phyloP scores from a whole-genome alignment of 2,113 vertebrate species.

The Seriola rivoliana region DNA sequence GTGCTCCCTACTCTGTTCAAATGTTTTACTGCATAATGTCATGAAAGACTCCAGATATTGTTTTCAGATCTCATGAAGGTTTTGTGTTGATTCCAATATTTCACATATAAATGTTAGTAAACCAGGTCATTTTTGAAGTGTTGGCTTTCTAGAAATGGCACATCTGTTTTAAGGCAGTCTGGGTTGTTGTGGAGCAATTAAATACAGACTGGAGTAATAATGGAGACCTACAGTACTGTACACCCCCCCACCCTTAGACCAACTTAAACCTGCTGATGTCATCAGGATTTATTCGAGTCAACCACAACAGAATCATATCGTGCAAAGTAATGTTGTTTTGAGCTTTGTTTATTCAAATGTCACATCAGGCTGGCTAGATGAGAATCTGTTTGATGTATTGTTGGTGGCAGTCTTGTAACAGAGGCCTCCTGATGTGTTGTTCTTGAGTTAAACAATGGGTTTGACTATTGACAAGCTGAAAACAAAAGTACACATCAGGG shows the following conservation, averaged over 20 bases:
- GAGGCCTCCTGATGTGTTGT: neutral
- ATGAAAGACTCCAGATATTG: neutral
- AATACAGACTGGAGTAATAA: constrained; percentile 11
- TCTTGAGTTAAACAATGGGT: constrained; percentile 5
- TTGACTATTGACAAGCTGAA: constrained; percentile 9
- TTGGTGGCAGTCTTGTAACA: neutral
- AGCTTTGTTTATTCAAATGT: neutral
- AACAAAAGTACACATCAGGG: neutral
- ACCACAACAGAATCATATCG: neutral
- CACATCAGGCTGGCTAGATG: neutral
- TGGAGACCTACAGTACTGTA: neutral
- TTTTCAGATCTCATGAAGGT: neutral
- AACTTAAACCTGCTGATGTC: neutral
- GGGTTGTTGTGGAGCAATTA: constrained; percentile 4
- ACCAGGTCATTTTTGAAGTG: constrained; percentile 31
- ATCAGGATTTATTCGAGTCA: constrained; percentile 16
- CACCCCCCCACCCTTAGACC: neutral
- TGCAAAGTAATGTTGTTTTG: neutral
- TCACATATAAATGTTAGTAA: neutral
- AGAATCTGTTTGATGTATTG: constrained; percentile 7
- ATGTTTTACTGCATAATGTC: neutral
- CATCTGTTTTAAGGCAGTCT: constrained; percentile 34
- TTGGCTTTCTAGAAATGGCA: constrained; percentile 46
- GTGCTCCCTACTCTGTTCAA: neutral
- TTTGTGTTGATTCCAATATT: neutral